Conservation (phyloP, 2,113 vertebrate species). For the Pachypanchax playfairii region DNA sequence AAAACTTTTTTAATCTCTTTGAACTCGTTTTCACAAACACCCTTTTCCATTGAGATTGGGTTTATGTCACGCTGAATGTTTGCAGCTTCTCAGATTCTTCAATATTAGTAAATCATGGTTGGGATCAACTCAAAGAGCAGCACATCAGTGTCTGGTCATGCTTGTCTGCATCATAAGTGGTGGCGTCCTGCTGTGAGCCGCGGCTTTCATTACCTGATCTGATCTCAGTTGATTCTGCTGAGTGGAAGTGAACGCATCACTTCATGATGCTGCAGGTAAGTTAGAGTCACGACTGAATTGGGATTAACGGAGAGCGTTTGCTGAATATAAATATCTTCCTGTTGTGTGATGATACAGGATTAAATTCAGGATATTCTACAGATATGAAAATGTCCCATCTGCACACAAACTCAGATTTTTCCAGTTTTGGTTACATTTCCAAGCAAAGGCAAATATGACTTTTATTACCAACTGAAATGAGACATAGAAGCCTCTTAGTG, state of each 20-base stretch:
- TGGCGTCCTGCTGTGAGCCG: not conserved
- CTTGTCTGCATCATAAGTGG: not conserved
- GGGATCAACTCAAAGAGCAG: not conserved
- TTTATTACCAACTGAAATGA: constrained; percentile 29
- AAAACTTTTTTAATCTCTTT: no score
- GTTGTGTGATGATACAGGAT: not conserved
- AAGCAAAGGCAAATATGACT: constrained; percentile 27
- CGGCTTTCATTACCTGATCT: not conserved
- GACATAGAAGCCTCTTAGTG: constrained; percentile 18
- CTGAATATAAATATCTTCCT: not conserved
- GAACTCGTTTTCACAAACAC: no score
- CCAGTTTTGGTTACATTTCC: not conserved
- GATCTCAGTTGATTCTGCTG: not conserved
- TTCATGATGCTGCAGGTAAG: not conserved
- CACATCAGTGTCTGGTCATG: not conserved
- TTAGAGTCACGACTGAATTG: not conserved
- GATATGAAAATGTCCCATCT: constrained; percentile 13
- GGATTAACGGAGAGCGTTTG: not conserved
- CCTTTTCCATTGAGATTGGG: no score
- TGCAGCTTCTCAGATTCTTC: no score
- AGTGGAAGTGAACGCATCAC: not conserved
- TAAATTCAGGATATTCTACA: constrained; percentile 1
- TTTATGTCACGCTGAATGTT: no score
- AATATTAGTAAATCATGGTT: no score
- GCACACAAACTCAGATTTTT: not conserved